Percentiles rank a stretch among this genome's conserved stretches.
phyloP scores from a whole-genome alignment of 2,797 vertebrate species.

The Gymnodraco acuticeps region DNA sequence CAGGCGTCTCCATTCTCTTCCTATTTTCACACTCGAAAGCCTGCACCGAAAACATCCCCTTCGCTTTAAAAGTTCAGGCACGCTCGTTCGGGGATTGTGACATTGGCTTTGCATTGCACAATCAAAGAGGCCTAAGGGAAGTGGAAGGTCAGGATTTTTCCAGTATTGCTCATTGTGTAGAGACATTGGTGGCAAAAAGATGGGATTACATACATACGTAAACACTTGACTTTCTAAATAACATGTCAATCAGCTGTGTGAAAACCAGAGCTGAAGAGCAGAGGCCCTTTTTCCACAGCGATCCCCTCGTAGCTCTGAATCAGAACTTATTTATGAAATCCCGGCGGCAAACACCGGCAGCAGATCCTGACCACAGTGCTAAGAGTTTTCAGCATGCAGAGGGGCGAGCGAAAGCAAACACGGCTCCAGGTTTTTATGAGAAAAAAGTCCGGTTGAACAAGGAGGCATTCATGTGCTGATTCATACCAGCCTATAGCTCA shows the following conservation, averaged over 20 bases:
- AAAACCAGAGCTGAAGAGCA: slow-evolving; percentile 21
- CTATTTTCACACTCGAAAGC: slow-evolving; percentile 66
- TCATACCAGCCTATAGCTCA: slow-evolving; percentile 74
- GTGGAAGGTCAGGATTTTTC: slow-evolving; percentile 4
- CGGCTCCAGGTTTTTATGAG: slow-evolving; percentile 74
- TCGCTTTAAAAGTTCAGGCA: slow-evolving; percentile 27
- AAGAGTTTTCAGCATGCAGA: slow-evolving; percentile 59
- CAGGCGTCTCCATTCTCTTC: slow-evolving; percentile 63
- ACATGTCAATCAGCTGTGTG: slow-evolving; percentile 3
- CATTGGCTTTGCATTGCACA: slow-evolving; percentile 40
- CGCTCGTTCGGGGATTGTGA: slow-evolving; percentile 41
- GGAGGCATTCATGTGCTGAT: slow-evolving; percentile 83
- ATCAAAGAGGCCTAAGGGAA: slow-evolving; percentile 39
- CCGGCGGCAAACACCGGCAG: slow-evolving; percentile 52
- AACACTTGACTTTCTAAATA: slow-evolving; percentile 20
- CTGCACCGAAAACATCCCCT: slow-evolving; percentile 57
- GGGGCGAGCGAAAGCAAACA: slow-evolving; percentile 76
- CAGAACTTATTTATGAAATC: slow-evolving; percentile 64
- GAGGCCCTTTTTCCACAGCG: slow-evolving; percentile 1
- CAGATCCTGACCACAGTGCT: slow-evolving; percentile 56
- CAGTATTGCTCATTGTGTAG: slow-evolving; percentile 8
- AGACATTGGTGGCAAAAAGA: slow-evolving; percentile 1
- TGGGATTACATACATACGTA: slow-evolving; percentile 2
- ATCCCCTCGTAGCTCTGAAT: slow-evolving; percentile 32
- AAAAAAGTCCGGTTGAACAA: slow-evolving; percentile 83